Conservation (phyloP, 2,113 vertebrate species). For the Nothobranchius kuhntae region DNA sequence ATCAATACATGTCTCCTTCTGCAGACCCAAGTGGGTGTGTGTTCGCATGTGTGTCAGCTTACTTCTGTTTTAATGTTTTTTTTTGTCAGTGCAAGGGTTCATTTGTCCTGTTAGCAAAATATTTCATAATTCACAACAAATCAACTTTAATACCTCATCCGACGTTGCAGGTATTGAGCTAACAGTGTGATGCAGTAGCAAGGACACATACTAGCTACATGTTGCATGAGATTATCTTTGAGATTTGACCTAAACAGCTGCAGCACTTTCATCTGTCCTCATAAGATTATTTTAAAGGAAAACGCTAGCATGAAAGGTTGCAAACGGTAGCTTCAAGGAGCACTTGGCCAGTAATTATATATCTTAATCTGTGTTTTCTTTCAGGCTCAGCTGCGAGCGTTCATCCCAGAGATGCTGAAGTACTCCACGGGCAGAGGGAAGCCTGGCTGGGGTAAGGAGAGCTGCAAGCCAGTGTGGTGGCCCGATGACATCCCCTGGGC, state of each 20-base stretch:
- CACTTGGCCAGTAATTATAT: too few relatives aligned
- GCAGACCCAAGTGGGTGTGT: constrained; percentile 53
- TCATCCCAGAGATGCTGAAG: constrained; percentile 99
- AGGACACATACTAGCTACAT: too few relatives aligned
- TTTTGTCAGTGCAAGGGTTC: neutral
- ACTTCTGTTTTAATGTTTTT: neutral
- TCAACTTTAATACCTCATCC: too few relatives aligned
- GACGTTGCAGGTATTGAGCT: too few relatives aligned
- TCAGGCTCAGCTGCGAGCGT: constrained; percentile 95
- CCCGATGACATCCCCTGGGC: constrained; percentile 98
- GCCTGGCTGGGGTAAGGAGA: constrained; percentile 98
- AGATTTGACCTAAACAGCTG: too few relatives aligned
- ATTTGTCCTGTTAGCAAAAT: neutral
- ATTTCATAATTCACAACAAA: too few relatives aligned
- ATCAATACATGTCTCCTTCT: constrained; percentile 54
- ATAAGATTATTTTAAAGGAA: too few relatives aligned
- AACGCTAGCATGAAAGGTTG: too few relatives aligned
- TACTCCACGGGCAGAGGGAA: constrained; percentile 97
- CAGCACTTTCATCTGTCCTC: too few relatives aligned
- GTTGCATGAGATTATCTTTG: too few relatives aligned
- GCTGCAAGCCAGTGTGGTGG: constrained; percentile 98
- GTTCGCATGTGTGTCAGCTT: constrained; percentile 4
- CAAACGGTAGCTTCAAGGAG: too few relatives aligned
- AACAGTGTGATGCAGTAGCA: too few relatives aligned
- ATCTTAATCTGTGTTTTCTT: constrained; percentile 2